phyloP scores from a whole-genome alignment of 2,888 invertebrate species.

The Diaphora mendica region DNA sequence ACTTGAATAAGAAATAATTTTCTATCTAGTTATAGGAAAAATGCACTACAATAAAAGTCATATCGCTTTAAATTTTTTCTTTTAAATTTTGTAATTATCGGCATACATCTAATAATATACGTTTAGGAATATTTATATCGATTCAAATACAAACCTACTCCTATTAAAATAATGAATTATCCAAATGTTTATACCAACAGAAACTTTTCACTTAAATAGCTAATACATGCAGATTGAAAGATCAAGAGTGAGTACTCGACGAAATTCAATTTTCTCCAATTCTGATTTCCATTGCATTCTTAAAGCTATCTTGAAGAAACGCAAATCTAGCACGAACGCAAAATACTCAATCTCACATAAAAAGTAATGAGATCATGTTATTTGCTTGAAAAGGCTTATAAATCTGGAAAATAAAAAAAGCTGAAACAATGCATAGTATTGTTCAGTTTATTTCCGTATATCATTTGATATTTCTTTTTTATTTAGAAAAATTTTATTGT shows the following conservation, averaged over 20 bases:
- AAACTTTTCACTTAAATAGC: conserved; percentile 15
- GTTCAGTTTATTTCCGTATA: neutral
- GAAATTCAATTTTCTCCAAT: conserved; percentile 37
- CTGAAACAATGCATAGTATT: neutral
- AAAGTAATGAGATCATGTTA: conserved; percentile 20
- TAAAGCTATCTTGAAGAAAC: conserved; percentile 23
- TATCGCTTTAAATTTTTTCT: too few relatives aligned
- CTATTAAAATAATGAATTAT: neutral
- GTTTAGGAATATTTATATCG: too few relatives aligned
- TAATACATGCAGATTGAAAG: conserved; percentile 47
- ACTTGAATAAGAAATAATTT: too few relatives aligned
- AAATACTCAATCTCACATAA: conserved; percentile 19
- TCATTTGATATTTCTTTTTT: neutral
- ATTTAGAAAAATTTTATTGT: too few relatives aligned
- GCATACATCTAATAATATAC: too few relatives aligned
- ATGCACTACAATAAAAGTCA: too few relatives aligned
- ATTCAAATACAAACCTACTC: too few relatives aligned
- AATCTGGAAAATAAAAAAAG: conserved; percentile 11
- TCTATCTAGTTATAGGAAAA: too few relatives aligned
- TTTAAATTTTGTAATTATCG: too few relatives aligned
- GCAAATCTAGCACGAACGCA: conserved; percentile 22
- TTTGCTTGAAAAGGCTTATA: conserved; percentile 8
- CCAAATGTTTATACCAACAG: neutral
- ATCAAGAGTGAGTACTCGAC: conserved; percentile 32
- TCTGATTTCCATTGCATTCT: conserved; percentile 28